Percentiles rank a stretch among this genome's conserved stretches.
phyloP scores from a whole-genome alignment of 2,888 invertebrate genomes.

The Lottia gigantea region DNA sequence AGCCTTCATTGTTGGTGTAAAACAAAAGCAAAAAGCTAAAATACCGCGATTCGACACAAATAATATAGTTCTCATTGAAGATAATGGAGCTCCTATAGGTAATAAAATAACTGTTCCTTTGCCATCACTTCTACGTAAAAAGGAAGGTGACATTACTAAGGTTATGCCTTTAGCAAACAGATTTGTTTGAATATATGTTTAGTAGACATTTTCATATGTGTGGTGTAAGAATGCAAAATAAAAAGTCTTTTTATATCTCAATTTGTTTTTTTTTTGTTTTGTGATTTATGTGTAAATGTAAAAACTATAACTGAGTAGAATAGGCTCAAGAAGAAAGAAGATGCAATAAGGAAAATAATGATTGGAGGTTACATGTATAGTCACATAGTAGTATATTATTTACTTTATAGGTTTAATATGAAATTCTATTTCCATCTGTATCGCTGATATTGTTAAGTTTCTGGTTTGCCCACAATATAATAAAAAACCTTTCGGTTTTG shows the following conservation, averaged over 20 bases:
- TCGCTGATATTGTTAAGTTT: too few relatives aligned
- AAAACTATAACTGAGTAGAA: too few relatives aligned
- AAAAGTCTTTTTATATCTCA: slow-evolving; percentile 8
- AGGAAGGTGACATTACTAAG: slow-evolving; percentile 86
- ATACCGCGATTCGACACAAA: slow-evolving; percentile 94
- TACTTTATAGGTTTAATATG: too few relatives aligned
- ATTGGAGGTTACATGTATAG: too few relatives aligned
- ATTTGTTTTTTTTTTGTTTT: slow-evolving; percentile 2
- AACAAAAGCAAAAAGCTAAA: slow-evolving; percentile 82
- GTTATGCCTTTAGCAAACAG: slow-evolving; percentile 87
- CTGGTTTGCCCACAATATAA: too few relatives aligned
- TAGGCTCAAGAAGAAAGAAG: too few relatives aligned
- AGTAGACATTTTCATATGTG: not conserved
- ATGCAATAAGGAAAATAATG: too few relatives aligned
- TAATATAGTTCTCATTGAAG: slow-evolving; percentile 95
- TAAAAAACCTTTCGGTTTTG: too few relatives aligned
- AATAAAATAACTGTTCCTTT: slow-evolving; percentile 95
- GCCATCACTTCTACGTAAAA: slow-evolving; percentile 85
- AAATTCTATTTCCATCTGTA: too few relatives aligned
- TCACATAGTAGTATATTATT: too few relatives aligned
- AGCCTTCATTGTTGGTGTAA: slow-evolving; percentile 89
- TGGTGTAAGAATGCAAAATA: not conserved
- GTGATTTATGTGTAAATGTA: too few relatives aligned
- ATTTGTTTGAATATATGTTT: slow-evolving; percentile 76
- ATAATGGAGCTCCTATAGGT: slow-evolving; percentile 92